Base-by-base conservation (phyloP, 2,888 invertebrate species). In the Synanthedon tipuliformis region DNA sequence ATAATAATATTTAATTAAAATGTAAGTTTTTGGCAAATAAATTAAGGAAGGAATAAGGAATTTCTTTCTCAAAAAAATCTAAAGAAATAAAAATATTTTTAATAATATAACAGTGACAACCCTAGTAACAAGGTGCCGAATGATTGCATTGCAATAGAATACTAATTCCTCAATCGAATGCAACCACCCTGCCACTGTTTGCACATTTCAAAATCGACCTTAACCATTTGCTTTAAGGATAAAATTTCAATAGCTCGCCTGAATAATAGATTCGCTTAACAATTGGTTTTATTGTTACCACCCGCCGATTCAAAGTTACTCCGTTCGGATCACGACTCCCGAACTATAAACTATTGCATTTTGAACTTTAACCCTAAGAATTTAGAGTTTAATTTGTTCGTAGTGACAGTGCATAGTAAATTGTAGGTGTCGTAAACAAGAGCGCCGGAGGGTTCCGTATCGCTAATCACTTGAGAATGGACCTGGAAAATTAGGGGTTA, bases 201-300 rank as follows among this genome's bases (percentile, higher is more conserved):
- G 12, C 48, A 52, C 53, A 52, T 55, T 52, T 54, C 55, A 68
- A 62, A 60, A 55, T 50, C 59, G 59, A 66, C 66, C 60, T 53
- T 65, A 65, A 64, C 53, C 23, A 52, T 23, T 45, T 55, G 12
- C 27, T 48, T 61, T 62, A 73, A 64, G 68, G 61, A 60, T 62
- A 60, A 69, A 70, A 69, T 61, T 71, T 59, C 53, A 53, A 55
- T 55, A 59, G 54, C 56, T 55, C 48, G 52, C 41, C 54, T 57
- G 45, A 61, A 76, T 76, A 80, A 81, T 75, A 75, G 69, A 66
- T 56, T 58, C 60, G 55, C 65, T 65, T 58, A 66, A 81, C 81
- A 83, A 81, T 83, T 73, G 82, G 69, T 75, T 80, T 81, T 77
- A 81, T 83, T 83, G 83, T 83, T 81, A 81, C 84, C 84, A 77